These are phyloP conservation scores for Macrochelys suwanniensis DNA, from an alignment of 2,797 vertebrate genomes.

Conservation along the genomic window DNA sequence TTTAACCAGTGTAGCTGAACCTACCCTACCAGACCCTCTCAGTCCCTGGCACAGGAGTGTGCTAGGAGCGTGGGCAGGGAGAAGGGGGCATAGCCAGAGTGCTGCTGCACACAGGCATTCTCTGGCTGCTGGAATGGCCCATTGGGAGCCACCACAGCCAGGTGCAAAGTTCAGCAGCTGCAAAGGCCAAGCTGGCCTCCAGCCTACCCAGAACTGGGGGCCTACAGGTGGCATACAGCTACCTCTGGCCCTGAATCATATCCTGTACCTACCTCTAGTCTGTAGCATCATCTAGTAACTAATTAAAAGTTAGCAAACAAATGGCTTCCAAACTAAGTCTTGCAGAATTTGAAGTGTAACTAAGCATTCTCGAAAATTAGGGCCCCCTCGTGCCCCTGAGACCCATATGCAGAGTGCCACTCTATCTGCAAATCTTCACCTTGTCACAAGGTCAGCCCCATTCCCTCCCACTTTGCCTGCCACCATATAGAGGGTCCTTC, in stretches of 20 bases:
- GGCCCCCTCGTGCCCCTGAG: neutral
- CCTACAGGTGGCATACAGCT: rapidly evolving
- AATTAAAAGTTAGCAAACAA: neutral
- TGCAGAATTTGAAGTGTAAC: neutral
- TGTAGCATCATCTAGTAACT: neutral
- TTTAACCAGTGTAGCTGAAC: neutral
- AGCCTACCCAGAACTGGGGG: neutral
- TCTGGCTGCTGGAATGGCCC: no score
- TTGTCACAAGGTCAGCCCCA: no score
- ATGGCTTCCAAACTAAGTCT: neutral
- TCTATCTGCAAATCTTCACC: neutral
- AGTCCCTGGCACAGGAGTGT: neutral
- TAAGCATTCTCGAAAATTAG: neutral
- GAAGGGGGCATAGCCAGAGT: neutral
- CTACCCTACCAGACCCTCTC: neutral
- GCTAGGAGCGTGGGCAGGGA: neutral
- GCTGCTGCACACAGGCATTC: neutral
- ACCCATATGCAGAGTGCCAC: neutral
- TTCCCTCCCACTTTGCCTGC: neutral
- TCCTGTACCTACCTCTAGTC: neutral
- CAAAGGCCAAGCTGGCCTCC: neutral
- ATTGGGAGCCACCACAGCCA: neutral
- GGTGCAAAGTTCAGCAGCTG: rapidly evolving
- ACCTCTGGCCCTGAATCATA: neutral
- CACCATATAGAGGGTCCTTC: neutral